Evolutionary conservation across 2,113 vertebrate genomes (phyloP), one percentile per base, ranked within the genome.

Genomic region (Chaetura pelagica): DNA sequence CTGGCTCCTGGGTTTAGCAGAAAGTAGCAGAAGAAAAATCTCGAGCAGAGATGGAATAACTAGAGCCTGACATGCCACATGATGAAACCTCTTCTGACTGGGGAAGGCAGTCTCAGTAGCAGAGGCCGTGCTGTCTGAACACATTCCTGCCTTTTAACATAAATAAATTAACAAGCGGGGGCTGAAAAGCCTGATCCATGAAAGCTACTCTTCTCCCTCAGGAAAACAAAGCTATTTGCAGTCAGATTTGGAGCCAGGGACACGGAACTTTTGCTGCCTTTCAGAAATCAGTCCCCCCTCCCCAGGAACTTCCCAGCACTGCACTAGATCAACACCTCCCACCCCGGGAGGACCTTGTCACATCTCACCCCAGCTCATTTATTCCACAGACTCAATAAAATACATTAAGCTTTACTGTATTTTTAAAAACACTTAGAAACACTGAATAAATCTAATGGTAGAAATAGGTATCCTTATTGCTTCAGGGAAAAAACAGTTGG

Each of bases 141-240:
- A 52, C 91, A 93, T 90, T 35, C 5, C 2, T 57, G 69, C 89
- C 87, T 94, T 87, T 81, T 40, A 81, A 42, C 86, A 94, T 48
- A 32, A 94, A 97, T 89, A 94, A 90, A 92, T 74, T 30, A 96
- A 71, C 76, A 67, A 74, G 91, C 3, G 1, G 55, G 34, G 80
- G 76, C 83, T 93, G 94, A 26, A 61, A 44, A 86, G 83, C 23
- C 94, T 38, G 71, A 85, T 62, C 67, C 77, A 55, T 29, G 85
- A 57, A 83, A 86, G 67, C 59, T 77, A 22, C 75, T 90, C 74
- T 40, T 51, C 62, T 82, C 86, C 86, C 64, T 74, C 55, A 29
- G 79, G 89, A 89, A 55, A 90, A 19, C 18, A 77, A 75, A 84
- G 30, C 72, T 83, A 48, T 71, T 15, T 66, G 46, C 49, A 81